Conservation (phyloP, 1,140 invertebrate species). For the Trichomalopsis sarcophagae region DNA sequence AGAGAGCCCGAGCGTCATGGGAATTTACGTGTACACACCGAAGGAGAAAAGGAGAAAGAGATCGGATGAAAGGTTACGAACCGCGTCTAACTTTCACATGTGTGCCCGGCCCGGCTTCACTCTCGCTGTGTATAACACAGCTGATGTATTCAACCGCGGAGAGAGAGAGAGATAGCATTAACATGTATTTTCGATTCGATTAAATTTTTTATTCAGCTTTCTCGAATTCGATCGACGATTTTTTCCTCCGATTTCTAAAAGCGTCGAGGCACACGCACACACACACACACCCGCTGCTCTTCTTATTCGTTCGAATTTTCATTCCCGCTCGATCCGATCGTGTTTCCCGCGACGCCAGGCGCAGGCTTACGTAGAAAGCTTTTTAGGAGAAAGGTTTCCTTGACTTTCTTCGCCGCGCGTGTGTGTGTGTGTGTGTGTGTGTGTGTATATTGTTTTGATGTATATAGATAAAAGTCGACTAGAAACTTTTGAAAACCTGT, state of each 20-base stretch:
- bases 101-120: not conserved
- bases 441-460: not conserved
- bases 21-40: not conserved
- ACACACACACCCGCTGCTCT: too few species aligned
- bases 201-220: not conserved
- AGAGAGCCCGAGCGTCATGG: not conserved
- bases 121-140: slow-evolving; percentile 2
- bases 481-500: not conserved
- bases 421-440: not conserved
- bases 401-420: not conserved
- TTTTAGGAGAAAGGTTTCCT: not conserved
- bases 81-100: slow-evolving; percentile 57
- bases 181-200: not conserved
- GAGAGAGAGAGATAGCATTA: not conserved
- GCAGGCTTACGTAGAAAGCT: not conserved
- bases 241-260: not conserved
- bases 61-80: slow-evolving; percentile 39
- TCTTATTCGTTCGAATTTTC: too few species aligned
- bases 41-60: slow-evolving; percentile 29
- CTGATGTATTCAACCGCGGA: not conserved
- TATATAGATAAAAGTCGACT: not conserved
- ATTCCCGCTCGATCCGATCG: not conserved
- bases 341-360: not conserved
- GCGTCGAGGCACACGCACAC: too few species aligned
- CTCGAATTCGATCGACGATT: not conserved